Percentiles rank a stretch among this genome's conserved stretches.
Evolutionary conservation across 2,888 invertebrate genomes (phyloP).

Genomic region (Drosophila mulleri): DNA sequence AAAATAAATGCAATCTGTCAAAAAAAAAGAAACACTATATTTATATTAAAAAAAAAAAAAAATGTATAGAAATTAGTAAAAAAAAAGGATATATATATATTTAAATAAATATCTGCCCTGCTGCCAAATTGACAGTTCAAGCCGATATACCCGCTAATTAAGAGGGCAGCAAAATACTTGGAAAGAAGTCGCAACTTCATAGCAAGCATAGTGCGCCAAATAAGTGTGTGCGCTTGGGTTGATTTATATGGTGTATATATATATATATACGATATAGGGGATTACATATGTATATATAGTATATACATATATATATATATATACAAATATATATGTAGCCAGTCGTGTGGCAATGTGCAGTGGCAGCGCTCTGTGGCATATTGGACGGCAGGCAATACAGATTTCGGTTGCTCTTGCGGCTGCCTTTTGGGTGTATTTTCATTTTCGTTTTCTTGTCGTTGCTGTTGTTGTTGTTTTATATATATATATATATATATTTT

Average conservation of each 20-base stretch:
- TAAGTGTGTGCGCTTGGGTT: conserved; percentile 62
- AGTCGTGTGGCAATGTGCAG: conserved; percentile 40
- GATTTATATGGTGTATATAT: conserved; percentile 64
- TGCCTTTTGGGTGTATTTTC: conserved; percentile 50
- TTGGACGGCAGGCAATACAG: conserved; percentile 55
- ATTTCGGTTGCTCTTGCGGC: conserved; percentile 60
- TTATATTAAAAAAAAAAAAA: too few relatives aligned
- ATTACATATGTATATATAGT: conserved; percentile 27
- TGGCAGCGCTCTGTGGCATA: conserved; percentile 48
- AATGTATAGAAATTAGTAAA: too few relatives aligned
- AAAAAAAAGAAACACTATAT: too few relatives aligned
- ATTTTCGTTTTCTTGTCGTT: conserved; percentile 56
- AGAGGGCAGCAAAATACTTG: conserved; percentile 26
- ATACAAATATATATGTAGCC: neutral
- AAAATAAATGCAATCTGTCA: too few relatives aligned
- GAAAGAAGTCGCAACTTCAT: conserved; percentile 48
- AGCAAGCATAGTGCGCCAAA: conserved; percentile 45
- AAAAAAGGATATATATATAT: too few relatives aligned
- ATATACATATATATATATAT: too few relatives aligned
- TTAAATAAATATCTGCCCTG: too few relatives aligned
- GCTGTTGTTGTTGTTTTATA: neutral
- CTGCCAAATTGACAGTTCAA: neutral
- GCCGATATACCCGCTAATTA: too few relatives aligned
- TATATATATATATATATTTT: too few relatives aligned
- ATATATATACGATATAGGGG: conserved; percentile 31